Evolutionary conservation across 30 jellyfish, hydroid and myxozoan species (phyloP).

Genomic region (Turritopsis rubra): DNA sequence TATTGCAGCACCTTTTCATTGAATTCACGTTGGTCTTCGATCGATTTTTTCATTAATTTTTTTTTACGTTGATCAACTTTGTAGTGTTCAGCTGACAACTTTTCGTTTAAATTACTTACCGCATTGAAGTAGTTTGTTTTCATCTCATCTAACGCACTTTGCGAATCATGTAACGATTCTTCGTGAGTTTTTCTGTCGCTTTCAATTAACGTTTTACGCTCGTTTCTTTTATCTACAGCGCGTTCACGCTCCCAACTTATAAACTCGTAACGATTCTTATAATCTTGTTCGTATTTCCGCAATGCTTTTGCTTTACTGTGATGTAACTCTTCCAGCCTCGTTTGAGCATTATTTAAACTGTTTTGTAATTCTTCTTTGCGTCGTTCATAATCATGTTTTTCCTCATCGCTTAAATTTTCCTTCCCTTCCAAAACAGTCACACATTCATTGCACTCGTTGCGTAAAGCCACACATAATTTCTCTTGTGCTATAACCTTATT

Average conservation of each 20-base stretch:
- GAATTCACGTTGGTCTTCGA: constrained; percentile 42
- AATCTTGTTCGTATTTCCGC: constrained; percentile 48
- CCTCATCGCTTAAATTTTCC: constrained; percentile 61
- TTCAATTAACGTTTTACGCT: constrained; percentile 32
- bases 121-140: constrained; percentile 36
- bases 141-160: constrained; percentile 34
- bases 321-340: constrained; percentile 32
- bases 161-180: constrained; percentile 42
- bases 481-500: constrained; percentile 57
- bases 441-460: constrained; percentile 44
- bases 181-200: constrained; percentile 37
- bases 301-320: constrained; percentile 49
- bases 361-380: constrained; percentile 28
- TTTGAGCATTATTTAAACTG: constrained; percentile 32
- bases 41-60: constrained; percentile 39
- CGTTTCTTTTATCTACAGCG: constrained; percentile 38
- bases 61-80: constrained; percentile 53
- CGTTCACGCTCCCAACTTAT: constrained; percentile 71
- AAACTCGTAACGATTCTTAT: constrained; percentile 58
- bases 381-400: constrained; percentile 37
- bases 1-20: constrained; percentile 35
- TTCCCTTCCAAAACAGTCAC: constrained; percentile 44
- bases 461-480: constrained; percentile 37
- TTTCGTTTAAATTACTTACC: constrained; percentile 43
- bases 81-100: constrained; percentile 37